phyloP scores from a whole-genome alignment of 2,113 vertebrate genomes.

The Psittacara wagleri region DNA sequence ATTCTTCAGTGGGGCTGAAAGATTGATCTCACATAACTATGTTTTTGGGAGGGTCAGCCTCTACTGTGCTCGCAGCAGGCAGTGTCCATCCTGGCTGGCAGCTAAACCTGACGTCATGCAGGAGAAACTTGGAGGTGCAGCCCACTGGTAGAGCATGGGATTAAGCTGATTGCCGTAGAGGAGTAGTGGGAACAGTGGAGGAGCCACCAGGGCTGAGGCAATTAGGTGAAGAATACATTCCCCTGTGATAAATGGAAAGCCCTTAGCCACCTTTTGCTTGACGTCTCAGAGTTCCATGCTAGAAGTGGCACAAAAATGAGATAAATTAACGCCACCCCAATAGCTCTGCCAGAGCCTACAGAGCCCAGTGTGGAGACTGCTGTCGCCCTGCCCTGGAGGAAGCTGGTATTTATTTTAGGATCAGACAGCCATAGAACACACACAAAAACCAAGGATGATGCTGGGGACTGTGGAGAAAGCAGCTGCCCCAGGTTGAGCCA shows the following conservation, averaged over 20 bases:
- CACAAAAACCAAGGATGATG: neutral
- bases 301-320: neutral
- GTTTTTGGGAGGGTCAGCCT: neutral
- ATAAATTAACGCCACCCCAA: neutral
- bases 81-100: neutral
- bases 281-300: neutral
- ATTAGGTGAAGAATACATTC: neutral
- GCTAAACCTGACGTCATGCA: neutral
- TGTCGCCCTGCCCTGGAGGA: neutral
- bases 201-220: neutral
- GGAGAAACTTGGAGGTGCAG: neutral
- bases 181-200: neutral
- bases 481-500: neutral
- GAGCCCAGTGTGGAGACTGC: neutral
- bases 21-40: neutral
- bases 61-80: fast-evolving
- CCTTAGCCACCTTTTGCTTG: fast-evolving
- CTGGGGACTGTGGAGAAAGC: neutral
- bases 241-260: neutral
- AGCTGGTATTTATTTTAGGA: neutral
- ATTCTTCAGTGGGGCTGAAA: neutral
- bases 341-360: neutral
- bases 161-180: neutral
- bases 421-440: neutral
- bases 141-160: fast-evolving